Base-by-base conservation (phyloP, 2,113 vertebrate species). In the Meles meles region DNA sequence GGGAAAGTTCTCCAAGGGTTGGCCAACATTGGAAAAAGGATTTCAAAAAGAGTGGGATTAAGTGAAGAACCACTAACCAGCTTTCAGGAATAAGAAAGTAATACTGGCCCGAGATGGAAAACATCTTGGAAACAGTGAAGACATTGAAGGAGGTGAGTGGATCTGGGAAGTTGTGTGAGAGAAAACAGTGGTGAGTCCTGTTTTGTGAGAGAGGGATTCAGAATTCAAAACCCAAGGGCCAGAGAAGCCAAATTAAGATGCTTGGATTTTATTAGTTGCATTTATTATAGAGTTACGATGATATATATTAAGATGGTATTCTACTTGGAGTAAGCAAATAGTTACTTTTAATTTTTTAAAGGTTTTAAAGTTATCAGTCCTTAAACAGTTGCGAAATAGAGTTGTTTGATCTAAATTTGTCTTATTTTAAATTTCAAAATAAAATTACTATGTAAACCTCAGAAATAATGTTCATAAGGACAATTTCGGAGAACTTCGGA, bases 351-450 rank as follows among this genome's bases (percentile, higher is more conserved):
- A 39, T 29, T 91, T 72, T 55, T 42, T 79, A 49, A 87, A 39
- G 49, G 3, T 4, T 67, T 80, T 39, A 42, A 88, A 90, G 17
- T 77, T 49, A 72, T 14, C 10, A 37, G 59, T 72, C 65, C 15
- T 90, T 81, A 76, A 69, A 37, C 59, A 82, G 42, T 23, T 89
- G 11, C 17, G 79, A 94, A 81, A 57, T 7, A 7, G 23, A 7
- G 27, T 47, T 76, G 20, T 6, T 86, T 47, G 11, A 34, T 76
- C 29, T 83, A 84, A 63, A 92, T 71, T 23, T 76, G 12, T 44
- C 88, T 67, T 79, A 14, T 65, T 69, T 95, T 89, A 81, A 57
- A 10, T 76, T 96, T 59, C 59, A 88, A 95, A 93, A 61, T 88
- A 72, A 94, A 57, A n/a, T 27, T 5, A 49, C 14, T 44, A 15